Conservation (phyloP, 2,888 invertebrate genomes). For the Leptothorax acervorum region DNA sequence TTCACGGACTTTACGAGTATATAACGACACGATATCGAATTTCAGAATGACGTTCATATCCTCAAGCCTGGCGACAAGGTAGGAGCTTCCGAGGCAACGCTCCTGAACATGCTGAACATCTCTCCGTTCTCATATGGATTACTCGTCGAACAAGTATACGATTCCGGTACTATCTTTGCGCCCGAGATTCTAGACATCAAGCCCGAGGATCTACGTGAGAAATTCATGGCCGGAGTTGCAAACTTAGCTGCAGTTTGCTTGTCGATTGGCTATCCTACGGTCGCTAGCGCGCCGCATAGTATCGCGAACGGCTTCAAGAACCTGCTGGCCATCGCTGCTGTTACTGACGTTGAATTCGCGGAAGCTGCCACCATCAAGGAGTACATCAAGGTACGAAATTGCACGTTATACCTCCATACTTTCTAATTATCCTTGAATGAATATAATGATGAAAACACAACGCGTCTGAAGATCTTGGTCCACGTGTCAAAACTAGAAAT, state of each 20-base stretch:
- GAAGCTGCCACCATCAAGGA: conserved; percentile 97
- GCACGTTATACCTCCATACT: neutral
- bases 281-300: conserved; percentile 99
- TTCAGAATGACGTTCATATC: conserved; percentile 94
- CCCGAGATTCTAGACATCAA: conserved; percentile 99
- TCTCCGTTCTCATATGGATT: conserved; percentile 99
- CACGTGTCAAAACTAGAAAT: conserved; percentile 85
- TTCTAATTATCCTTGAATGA: conserved; percentile 7
- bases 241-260: conserved; percentile 98
- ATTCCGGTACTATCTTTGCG: conserved; percentile 98
- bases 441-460: conserved; percentile 79
- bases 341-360: conserved; percentile 97
- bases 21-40: neutral
- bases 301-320: conserved; percentile 99
- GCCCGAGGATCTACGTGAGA: conserved; percentile 96
- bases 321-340: conserved; percentile 97
- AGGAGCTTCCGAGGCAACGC: conserved; percentile 99
- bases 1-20: neutral
- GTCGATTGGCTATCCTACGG: conserved; percentile 97
- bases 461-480: conserved; percentile 77
- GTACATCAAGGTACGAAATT: conserved; percentile 90
- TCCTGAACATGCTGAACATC: conserved; percentile 99
- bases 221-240: conserved; percentile 97
- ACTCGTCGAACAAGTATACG: conserved; percentile 98
- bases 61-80: conserved; percentile 98